Evolutionary conservation across 2,888 invertebrate genomes (phyloP), one percentile per base, ranked within the genome.

Genomic region (Catocala nupta): DNA sequence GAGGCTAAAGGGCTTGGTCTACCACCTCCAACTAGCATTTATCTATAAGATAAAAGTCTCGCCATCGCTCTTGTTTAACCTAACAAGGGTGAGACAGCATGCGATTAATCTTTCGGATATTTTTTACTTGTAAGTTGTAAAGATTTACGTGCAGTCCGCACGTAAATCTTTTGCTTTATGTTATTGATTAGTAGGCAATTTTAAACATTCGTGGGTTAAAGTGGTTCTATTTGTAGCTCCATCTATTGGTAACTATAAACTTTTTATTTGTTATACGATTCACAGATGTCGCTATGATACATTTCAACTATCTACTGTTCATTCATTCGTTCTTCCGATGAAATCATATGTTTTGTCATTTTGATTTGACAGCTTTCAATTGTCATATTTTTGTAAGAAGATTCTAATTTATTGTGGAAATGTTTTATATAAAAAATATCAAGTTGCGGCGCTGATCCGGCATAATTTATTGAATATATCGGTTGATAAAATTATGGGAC

Each of bases 401-500:
- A 61, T 63, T 25, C 62, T 12, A 67, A 60, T 60, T 47, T 48
- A 53, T 53, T 60, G 44, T 11, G 49, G 47, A 6, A 49, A 36
- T 53, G 65, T 58, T 48, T 47, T 33, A 59, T 36, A 48, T 25
- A 59, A 48, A 48, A 47, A 57, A 70, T 50, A 53, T 5, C 44
- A 11, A 61, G 55, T 69, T 59, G 13, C 44, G 8, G 16, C 45
- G n/a, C 13, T 50, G n/a, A 53, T 34, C n/a, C 45, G 54, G 43
- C 12, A 53, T 56, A 65, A 56, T 34, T 13, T 1, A 55, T 53
- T 2, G 61, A 61, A 55, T 58, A 59, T 65, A 68, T 61, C 63
- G 59, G 68, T 72, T 73, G 64, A 68, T 44, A 62, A 74, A 52
- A 69, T 61, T 67, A 93, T 93, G 93, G 93, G 93, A 68, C 88